Conservation (phyloP, 2,113 vertebrate genomes). For the Xerus inauris region DNA sequence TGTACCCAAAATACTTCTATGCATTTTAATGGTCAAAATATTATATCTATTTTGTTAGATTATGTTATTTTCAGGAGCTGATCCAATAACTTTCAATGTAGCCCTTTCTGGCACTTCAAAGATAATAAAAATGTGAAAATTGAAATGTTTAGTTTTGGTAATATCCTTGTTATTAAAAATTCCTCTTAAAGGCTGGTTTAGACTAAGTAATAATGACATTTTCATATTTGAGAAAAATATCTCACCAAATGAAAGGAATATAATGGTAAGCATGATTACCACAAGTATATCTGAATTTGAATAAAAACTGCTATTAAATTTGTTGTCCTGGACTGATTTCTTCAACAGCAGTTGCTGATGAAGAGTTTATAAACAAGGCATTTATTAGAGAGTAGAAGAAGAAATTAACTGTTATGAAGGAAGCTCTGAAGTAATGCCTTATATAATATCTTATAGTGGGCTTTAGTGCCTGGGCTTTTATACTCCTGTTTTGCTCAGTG, state of each 20-base stretch:
- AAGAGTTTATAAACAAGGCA: not conserved
- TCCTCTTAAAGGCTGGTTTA: not conserved
- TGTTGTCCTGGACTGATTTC: not conserved
- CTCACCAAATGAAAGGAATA: conserved; percentile 37
- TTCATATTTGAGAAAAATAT: conserved; percentile 38
- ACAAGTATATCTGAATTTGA: not conserved
- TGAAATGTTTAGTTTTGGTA: not conserved
- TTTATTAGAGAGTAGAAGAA: conserved; percentile 3
- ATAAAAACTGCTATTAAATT: conserved; percentile 36
- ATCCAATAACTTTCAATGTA: not conserved
- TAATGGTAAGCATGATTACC: conserved; percentile 14
- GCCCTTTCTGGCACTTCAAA: not conserved
- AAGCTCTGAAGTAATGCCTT: conserved; percentile 19
- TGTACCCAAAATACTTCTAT: conserved; percentile 19
- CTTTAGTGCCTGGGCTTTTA: not conserved
- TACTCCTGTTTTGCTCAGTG: not conserved
- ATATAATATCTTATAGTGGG: not conserved
- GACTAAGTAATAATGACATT: not conserved
- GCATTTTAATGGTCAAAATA: conserved; percentile 39
- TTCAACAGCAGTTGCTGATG: not conserved
- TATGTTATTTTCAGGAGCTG: not conserved
- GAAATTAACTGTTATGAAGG: not conserved
- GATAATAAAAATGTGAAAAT: conserved; percentile 41
- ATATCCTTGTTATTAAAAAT: conserved; percentile 17
- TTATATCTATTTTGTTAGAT: not conserved